These are phyloP conservation scores for Rhea americana DNA, from an alignment of 2,113 vertebrate species.

Conservation along the genomic window DNA sequence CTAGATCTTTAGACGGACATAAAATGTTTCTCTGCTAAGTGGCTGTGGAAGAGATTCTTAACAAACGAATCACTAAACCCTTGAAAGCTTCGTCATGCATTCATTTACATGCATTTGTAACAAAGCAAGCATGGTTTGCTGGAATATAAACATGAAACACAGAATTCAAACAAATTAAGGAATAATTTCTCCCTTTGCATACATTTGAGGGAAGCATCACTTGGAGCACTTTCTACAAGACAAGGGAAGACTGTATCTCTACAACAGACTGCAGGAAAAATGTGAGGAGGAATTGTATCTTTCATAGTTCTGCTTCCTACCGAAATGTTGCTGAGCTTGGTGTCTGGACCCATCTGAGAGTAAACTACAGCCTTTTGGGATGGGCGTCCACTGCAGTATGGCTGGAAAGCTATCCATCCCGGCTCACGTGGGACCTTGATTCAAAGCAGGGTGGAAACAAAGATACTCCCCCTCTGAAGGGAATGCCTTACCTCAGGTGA, in stretches of 20 bases:
- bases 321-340: not conserved
- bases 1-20: constrained; percentile 1
- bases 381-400: not conserved
- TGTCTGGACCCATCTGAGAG: not conserved
- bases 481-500: not conserved
- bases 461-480: not conserved
- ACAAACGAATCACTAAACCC: constrained; percentile 5
- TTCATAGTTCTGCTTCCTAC: not conserved
- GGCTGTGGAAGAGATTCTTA: constrained; percentile 28
- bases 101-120: constrained; percentile 11
- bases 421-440: rapidly evolving
- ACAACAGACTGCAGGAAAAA: not conserved
- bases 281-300: not conserved
- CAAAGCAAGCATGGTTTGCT: not conserved
- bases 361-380: not conserved
- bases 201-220: not conserved
- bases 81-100: not conserved
- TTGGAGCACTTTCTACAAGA: not conserved
- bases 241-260: not conserved
- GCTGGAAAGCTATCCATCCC: not conserved
- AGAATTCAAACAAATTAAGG: not conserved
- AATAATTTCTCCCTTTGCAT: not conserved
- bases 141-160: not conserved
- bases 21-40: constrained; percentile 20
- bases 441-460: not conserved